A percentile compares a stretch with the other conserved stretches of the same genome.
phyloP scores from a whole-genome alignment of 2,797 vertebrate species.

The Alectoris magna region DNA sequence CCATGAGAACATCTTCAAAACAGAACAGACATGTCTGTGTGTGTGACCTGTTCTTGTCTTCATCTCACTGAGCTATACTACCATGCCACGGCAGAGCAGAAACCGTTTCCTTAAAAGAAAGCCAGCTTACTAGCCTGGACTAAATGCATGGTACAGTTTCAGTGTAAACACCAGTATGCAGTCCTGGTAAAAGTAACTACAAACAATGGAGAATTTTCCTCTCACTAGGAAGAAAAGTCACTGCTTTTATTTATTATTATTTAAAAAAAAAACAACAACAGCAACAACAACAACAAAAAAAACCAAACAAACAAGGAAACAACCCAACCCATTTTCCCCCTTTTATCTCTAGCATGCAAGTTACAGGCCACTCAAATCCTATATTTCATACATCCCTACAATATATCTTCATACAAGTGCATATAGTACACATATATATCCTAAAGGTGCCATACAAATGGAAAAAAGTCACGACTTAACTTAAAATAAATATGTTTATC shows the following conservation, averaged over 20 bases:
- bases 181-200: not conserved
- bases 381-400: constrained; percentile 59
- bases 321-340: not conserved
- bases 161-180: constrained; percentile 12
- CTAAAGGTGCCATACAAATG: constrained; percentile 54
- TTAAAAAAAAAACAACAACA: no score
- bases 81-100: not conserved
- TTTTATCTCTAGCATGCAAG: constrained; percentile 35
- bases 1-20: not conserved
- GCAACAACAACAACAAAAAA: not conserved
- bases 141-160: not conserved
- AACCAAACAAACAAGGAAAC: not conserved
- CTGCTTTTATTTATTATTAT: not conserved
- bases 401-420: constrained; percentile 64
- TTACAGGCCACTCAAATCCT: constrained; percentile 36
- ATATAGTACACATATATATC: constrained; percentile 66
- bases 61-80: not conserved
- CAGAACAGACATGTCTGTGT: not conserved
- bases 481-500: constrained; percentile 82
- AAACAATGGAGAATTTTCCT: not conserved
- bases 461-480: constrained; percentile 68
- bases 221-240: not conserved
- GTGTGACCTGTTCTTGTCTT: not conserved
- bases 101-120: not conserved
- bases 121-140: not conserved